These are phyloP conservation scores for Drosophila cardini DNA, from an alignment of 1,140 invertebrate genomes.

Conservation along the genomic window DNA sequence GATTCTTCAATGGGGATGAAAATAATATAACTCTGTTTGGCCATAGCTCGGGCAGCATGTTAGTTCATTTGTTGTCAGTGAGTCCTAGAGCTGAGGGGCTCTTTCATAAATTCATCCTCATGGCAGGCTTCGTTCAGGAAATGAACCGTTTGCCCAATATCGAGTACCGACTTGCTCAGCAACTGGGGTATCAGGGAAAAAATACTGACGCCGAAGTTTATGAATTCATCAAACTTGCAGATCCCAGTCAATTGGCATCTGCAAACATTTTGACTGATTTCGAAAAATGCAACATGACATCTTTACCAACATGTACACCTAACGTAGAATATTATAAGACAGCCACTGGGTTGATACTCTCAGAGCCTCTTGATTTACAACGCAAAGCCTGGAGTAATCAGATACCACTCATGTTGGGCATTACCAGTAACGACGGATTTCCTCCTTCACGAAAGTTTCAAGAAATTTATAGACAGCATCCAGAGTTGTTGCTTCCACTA, in stretches of 20 bases:
- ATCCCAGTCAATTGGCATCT: constrained; percentile 39
- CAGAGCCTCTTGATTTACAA: constrained; percentile 53
- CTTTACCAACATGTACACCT: constrained; percentile 25
- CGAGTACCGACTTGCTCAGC: constrained; percentile 66
- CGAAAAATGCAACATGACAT: constrained; percentile 21
- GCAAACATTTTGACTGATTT: constrained; percentile 34
- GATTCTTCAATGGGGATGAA: constrained; percentile 87
- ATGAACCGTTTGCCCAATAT: constrained; percentile 33
- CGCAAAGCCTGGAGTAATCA: constrained; percentile 62
- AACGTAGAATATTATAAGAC: constrained; percentile 54
- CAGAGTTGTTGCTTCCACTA: constrained; percentile 48
- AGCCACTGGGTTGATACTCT: constrained; percentile 39
- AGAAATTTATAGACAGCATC: constrained; percentile 9
- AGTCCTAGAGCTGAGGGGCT: constrained; percentile 84
- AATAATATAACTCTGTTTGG: constrained; percentile 86
- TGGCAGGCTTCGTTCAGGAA: constrained; percentile 85
- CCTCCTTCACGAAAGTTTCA: neutral
- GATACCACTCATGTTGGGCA: constrained; percentile 67
- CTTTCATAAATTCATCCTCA: constrained; percentile 87
- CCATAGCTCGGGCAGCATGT: constrained; percentile 85
- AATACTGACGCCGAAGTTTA: constrained; percentile 52
- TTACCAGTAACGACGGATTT: constrained; percentile 51
- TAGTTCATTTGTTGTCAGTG: constrained; percentile 71
- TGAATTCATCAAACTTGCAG: constrained; percentile 42
- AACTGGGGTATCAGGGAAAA: constrained; percentile 67